Evolutionary conservation across 2,888 invertebrate genomes (phyloP), one percentile per base, ranked within the genome.

Genomic region (Silvanus unidentatus): DNA sequence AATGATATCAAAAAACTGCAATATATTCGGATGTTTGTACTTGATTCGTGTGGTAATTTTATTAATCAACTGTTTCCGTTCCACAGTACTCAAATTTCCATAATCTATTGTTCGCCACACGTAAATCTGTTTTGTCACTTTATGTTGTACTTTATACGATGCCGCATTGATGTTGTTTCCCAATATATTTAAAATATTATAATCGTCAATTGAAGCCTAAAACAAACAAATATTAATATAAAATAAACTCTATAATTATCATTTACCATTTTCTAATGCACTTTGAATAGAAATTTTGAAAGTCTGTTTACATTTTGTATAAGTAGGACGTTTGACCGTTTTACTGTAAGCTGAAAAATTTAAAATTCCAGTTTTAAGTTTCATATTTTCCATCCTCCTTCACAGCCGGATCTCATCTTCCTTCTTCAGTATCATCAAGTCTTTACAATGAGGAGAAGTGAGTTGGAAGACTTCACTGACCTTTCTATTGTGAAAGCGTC

Each of bases 41-140:
- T 41, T 40, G 44, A 63, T 75, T 68, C 63, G 50, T 14, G 54
- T 44, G 28, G 54, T 45, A 16, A 67, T 50, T 45, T 54, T 57
- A 22, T 55, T 54, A 11, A 57, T 39, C 3, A 68, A 48, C 10
- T 13, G 16, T 60, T 77, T 73, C 55, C 77, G 78, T 50, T 77
- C 75, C 2, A 69, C 64, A 49, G 79, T 77, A 42, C 72, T 70
- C 66, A 78, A 68, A 38, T 74, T 69, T 36, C 77, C 77, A 57
- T 77, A 81, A 57, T 78, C 75, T 55, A 83, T 71, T 35, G 78
- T 78, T 63, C 81, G 80, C 80, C 81, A 82, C 1, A 80, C 78
- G 56, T 73, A 76, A 1, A 78, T 65, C 58, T 76, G 70, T 9
- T 74, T 74, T 43, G 76, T 76, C 46, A 62, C 62, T 59, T 77